Evolutionary conservation across 2,888 invertebrate species (phyloP).

Genomic region (Xanthorhoe designata): DNA sequence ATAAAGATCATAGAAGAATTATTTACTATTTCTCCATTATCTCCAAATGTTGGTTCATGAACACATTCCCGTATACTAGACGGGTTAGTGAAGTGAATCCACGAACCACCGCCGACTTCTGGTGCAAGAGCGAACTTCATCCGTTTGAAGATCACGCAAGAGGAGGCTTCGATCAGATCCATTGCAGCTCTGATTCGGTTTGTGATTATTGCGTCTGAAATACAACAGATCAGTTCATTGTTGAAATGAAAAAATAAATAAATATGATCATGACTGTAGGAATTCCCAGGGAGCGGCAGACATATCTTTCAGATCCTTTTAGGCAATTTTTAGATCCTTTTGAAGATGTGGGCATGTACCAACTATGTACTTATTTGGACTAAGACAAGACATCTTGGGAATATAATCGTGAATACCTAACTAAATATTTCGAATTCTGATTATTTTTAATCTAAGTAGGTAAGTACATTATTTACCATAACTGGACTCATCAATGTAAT

Average conservation of each 20-base stretch:
- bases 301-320: too few species aligned
- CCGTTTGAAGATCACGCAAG: slow-evolving; percentile 62
- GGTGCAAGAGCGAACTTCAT: slow-evolving; percentile 24
- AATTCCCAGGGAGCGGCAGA: too few species aligned
- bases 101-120: slow-evolving; percentile 35
- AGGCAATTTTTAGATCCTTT: too few species aligned
- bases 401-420: too few species aligned
- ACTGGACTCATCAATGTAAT: slow-evolving; percentile 42
- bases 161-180: slow-evolving; percentile 54
- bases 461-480: slow-evolving; percentile 50
- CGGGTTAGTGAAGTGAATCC: slow-evolving; percentile 66
- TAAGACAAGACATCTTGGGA: too few species aligned
- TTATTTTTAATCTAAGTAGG: neutral
- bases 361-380: too few species aligned
- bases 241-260: too few species aligned
- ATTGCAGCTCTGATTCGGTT: slow-evolving; percentile 53
- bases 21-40: slow-evolving; percentile 59
- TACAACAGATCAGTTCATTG: too few species aligned
- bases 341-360: too few species aligned
- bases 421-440: too few species aligned
- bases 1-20: slow-evolving; percentile 4
- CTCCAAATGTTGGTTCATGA: slow-evolving; percentile 49
- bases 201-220: slow-evolving; percentile 52
- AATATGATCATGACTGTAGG: too few species aligned
- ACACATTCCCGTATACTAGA: slow-evolving; percentile 55